phyloP scores from a whole-genome alignment of 2,888 invertebrate genomes.

The Aspidiotus rigidus region DNA sequence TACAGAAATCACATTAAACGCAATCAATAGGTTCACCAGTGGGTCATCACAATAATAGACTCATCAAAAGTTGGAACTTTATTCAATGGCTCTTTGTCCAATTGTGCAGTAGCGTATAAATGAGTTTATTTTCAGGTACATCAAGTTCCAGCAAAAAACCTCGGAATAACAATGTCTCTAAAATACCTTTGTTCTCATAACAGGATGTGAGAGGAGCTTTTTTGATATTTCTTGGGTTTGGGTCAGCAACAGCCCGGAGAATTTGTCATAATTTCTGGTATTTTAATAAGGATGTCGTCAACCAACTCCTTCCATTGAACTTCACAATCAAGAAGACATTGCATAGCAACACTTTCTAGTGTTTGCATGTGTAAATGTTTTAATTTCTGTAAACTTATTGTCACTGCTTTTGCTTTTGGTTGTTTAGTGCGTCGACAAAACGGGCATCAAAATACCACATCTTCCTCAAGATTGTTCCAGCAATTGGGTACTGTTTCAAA shows the following conservation, averaged over 20 bases:
- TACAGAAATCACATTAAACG: constrained; percentile 96
- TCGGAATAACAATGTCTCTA: no score
- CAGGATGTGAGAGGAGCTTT: constrained; percentile 11
- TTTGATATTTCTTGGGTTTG: constrained; percentile 11
- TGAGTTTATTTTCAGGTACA: no score
- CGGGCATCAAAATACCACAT: constrained; percentile 62
- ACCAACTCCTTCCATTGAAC: no score
- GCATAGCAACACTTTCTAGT: no score
- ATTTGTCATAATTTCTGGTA: constrained; percentile 16
- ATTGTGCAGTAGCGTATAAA: no score
- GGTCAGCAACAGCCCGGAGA: neutral
- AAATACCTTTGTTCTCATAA: no score
- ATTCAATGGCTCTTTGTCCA: no score
- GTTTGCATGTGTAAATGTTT: constrained; percentile 62
- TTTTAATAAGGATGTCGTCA: constrained; percentile 16
- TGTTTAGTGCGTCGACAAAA: constrained; percentile 80
- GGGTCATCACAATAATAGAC: constrained; percentile 46
- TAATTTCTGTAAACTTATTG: constrained; percentile 65
- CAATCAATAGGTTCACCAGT: constrained; percentile 60
- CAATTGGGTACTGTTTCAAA: constrained; percentile 24
- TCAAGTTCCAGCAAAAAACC: no score
- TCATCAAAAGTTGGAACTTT: no score
- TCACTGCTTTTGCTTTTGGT: constrained; percentile 72
- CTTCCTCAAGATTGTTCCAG: constrained; percentile 14
- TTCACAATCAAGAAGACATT: no score